A percentile compares a stretch with the other conserved stretches of the same genome.
phyloP scores from a whole-genome alignment of 2,113 vertebrate species.

The Microcebus tavaratra region DNA sequence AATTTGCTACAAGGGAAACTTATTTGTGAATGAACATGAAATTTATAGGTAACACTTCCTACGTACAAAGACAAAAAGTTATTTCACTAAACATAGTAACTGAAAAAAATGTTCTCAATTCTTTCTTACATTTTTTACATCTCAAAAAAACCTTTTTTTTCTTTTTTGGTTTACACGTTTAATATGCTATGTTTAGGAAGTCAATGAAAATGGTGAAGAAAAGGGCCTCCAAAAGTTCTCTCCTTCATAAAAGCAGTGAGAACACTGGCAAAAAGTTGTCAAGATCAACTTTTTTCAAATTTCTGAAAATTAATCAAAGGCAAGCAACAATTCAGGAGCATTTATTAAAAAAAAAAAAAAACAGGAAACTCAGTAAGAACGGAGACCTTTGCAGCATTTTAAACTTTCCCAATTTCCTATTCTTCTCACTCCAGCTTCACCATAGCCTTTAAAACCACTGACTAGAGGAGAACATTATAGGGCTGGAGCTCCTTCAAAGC shows the following conservation, averaged over 20 bases:
- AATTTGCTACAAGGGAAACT: not conserved
- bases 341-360: not conserved
- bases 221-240: not conserved
- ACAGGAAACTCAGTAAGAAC: not conserved
- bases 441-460: not conserved
- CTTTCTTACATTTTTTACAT: not conserved
- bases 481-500: not conserved
- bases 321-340: not conserved
- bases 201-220: not conserved
- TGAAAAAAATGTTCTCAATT: not conserved
- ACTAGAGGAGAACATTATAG: accelerated
- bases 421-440: not conserved
- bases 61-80: not conserved
- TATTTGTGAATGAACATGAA: not conserved
- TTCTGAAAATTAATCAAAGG: not conserved
- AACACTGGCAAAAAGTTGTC: not conserved
- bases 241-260: not conserved
- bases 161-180: not conserved
- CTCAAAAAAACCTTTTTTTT: not conserved
- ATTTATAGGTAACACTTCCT: not conserved
- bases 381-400: not conserved
- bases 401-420: not conserved
- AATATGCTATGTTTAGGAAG: not conserved
- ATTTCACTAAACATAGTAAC: not conserved
- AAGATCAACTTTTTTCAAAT: not conserved